Conservation (phyloP, 2,113 vertebrate genomes). For the Synodontis membranacea region DNA sequence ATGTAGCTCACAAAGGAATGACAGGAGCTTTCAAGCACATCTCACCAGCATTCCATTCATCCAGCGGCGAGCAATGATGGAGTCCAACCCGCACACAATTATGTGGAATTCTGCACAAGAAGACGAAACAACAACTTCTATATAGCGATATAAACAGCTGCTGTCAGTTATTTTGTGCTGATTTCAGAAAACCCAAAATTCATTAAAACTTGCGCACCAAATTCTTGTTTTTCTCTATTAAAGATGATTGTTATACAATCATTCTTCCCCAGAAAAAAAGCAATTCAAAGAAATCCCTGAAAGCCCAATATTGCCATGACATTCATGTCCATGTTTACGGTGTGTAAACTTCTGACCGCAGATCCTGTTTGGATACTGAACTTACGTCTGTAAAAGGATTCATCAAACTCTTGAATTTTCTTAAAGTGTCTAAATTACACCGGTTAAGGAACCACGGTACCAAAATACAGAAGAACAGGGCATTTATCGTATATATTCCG, state of each 20-base stretch:
- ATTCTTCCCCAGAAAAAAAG: too few relatives aligned
- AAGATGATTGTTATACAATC: too few relatives aligned
- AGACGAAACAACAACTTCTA: not conserved
- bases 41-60: constrained; percentile 97
- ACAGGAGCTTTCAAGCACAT: not conserved
- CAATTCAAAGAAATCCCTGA: too few relatives aligned
- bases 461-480: not conserved
- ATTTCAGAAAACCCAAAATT: too few relatives aligned
- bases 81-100: constrained; percentile 95
- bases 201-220: too few relatives aligned
- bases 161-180: too few relatives aligned
- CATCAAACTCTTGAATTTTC: constrained; percentile 95
- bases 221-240: too few relatives aligned
- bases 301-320: too few relatives aligned
- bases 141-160: not conserved
- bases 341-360: too few relatives aligned
- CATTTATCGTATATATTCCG: not conserved
- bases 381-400: constrained; percentile 92
- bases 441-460: constrained; percentile 66
- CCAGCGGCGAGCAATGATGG: constrained; percentile 92
- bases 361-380: constrained; percentile 25
- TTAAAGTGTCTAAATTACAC: constrained; percentile 82
- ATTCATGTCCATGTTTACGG: too few relatives aligned
- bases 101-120: constrained; percentile 86
- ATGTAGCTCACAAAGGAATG: not conserved